Evolutionary conservation across 2,113 vertebrate genomes (phyloP).

Genomic region (Pituophis catenifer): DNA sequence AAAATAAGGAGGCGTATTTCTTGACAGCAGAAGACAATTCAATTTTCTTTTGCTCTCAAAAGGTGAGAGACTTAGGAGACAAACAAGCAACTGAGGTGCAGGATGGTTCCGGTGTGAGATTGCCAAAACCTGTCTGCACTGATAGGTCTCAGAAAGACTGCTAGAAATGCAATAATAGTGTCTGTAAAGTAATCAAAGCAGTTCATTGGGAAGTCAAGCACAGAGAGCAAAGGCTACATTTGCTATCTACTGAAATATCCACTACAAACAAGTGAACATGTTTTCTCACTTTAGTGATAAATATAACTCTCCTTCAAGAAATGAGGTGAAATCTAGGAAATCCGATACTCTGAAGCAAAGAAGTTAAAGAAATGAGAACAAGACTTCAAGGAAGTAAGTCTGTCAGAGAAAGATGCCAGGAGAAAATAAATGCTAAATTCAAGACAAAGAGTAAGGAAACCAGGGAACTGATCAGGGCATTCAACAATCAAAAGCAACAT

Average conservation of each 20-base stretch:
- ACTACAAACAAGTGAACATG: not conserved
- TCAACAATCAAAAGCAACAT: not conserved
- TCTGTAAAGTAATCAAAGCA: constrained; percentile 57
- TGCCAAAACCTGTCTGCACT: constrained; percentile 17
- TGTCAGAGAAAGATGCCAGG: not conserved
- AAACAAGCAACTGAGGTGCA: constrained; percentile 32
- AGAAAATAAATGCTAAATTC: not conserved
- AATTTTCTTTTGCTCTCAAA: not conserved
- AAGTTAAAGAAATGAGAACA: not conserved
- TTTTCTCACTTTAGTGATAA: not conserved
- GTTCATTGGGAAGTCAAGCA: constrained; percentile 26
- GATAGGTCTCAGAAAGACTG: constrained; percentile 48
- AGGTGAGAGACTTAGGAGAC: constrained; percentile 17
- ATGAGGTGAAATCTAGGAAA: not conserved
- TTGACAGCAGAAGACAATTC: constrained; percentile 54
- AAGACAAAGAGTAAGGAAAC: not conserved
- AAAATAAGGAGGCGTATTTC: not conserved
- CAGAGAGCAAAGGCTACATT: constrained; percentile 15
- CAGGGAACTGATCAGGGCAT: not conserved
- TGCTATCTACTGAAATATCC: constrained; percentile 13
- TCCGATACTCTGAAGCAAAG: fast-evolving
- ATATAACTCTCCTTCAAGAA: not conserved
- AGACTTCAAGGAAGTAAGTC: not conserved
- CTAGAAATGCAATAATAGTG: constrained; percentile 48
- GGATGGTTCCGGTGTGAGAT: constrained; percentile 36